These are phyloP conservation scores for Diplolepis rosae DNA, from an alignment of 2,888 invertebrate genomes.

Conservation along the genomic window DNA sequence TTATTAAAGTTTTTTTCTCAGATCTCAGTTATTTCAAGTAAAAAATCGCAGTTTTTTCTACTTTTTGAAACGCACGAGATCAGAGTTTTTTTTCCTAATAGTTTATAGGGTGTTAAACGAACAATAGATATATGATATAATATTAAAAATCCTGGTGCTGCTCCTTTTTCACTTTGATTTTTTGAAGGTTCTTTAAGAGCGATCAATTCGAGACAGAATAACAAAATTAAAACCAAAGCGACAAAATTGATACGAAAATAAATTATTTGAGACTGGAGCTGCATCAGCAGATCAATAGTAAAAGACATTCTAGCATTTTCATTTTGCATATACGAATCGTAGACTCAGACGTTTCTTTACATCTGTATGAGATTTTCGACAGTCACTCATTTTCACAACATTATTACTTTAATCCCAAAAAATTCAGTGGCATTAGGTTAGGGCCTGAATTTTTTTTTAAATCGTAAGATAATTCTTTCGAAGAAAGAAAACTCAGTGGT, in stretches of 20 bases:
- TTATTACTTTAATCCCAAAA: too few relatives aligned
- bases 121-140: not conserved
- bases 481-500: too few relatives aligned
- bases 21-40: not conserved
- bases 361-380: not conserved
- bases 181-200: not conserved
- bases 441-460: too few relatives aligned
- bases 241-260: not conserved
- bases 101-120: not conserved
- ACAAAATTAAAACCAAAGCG: not conserved
- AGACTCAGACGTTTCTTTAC: not conserved
- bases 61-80: not conserved
- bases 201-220: not conserved
- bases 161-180: not conserved
- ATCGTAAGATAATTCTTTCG: too few relatives aligned
- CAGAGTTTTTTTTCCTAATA: not conserved
- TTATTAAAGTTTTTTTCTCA: not conserved
- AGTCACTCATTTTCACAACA: too few relatives aligned
- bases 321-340: conserved; percentile 5
- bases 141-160: not conserved
- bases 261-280: not conserved
- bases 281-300: conserved; percentile 50
- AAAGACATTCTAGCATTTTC: conserved; percentile 65
- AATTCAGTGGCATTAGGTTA: too few relatives aligned
- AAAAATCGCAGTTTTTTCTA: not conserved